Percentiles rank a stretch among this genome's conserved stretches.
Conservation (phyloP, 1,140 invertebrate genomes). For the Trichomalopsis sarcophagae region DNA sequence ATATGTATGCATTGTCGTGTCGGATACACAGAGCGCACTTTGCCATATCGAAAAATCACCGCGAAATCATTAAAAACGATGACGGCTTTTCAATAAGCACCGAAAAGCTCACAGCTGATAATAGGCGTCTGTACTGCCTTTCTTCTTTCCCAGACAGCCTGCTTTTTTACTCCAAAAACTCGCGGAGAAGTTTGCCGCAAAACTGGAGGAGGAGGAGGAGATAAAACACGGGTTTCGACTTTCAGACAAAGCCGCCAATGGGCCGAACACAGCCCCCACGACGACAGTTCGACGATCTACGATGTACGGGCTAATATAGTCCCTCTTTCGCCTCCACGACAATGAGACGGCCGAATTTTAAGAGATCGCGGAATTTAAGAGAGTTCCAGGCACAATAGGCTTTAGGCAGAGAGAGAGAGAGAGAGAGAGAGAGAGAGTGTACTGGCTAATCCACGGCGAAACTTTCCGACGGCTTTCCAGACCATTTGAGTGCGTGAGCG, state of each 20-base stretch:
- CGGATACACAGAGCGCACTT: no score
- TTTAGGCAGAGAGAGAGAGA: neutral
- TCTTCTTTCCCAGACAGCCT: neutral
- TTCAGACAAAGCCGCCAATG: constrained; percentile 58
- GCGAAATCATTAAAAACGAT: neutral
- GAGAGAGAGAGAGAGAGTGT: neutral
- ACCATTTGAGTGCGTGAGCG: neutral
- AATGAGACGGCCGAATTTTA: constrained; percentile 54
- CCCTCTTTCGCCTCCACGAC: constrained; percentile 4
- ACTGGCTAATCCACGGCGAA: constrained; percentile 35
- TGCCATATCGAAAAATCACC: no score
- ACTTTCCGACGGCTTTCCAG: neutral
- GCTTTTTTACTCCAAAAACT: constrained; percentile 44
- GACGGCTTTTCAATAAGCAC: constrained; percentile 65
- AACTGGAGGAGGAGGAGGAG: constrained; percentile 41
- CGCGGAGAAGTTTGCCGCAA: constrained; percentile 52
- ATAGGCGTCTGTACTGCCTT: constrained; percentile 48
- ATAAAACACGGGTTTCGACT: constrained; percentile 64
- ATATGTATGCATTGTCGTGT: neutral
- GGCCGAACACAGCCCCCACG: constrained; percentile 30
- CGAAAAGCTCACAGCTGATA: constrained; percentile 56
- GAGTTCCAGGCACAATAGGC: constrained; percentile 16
- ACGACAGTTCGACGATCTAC: constrained; percentile 54
- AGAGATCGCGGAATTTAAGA: constrained; percentile 46
- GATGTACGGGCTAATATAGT: constrained; percentile 5